These are phyloP conservation scores for Tiliqua scincoides DNA, from an alignment of 2,113 vertebrate genomes.

Conservation along the genomic window DNA sequence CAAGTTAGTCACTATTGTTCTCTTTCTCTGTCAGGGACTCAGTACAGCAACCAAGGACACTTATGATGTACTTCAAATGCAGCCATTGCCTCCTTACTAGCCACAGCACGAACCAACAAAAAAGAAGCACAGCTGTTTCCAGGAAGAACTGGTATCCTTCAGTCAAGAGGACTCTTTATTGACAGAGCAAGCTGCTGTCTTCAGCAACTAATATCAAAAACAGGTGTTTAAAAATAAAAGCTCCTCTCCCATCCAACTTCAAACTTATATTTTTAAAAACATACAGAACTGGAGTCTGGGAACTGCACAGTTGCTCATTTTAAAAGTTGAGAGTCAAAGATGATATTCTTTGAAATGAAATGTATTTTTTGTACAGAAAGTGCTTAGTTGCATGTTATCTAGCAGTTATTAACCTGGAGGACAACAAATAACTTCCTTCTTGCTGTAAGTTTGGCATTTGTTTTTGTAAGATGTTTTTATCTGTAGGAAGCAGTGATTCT, in stretches of 20 bases:
- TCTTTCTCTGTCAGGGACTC: constrained; percentile 80
- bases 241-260: constrained; percentile 2
- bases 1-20: neutral
- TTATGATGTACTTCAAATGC: constrained; percentile 89
- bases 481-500: neutral
- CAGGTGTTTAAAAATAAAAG: neutral
- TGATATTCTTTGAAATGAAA: neutral
- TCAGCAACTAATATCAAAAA: neutral
- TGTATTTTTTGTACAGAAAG: constrained; percentile 23
- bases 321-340: neutral
- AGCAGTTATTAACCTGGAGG: constrained; percentile 14
- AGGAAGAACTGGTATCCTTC: neutral
- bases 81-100: constrained; percentile 77
- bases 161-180: neutral
- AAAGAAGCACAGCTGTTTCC: constrained; percentile 11
- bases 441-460: constrained; percentile 27
- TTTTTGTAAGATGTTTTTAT: neutral
- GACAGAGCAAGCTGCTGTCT: neutral
- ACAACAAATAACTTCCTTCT: constrained; percentile 3
- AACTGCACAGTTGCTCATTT: neutral
- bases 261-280: constrained; percentile 40
- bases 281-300: constrained; percentile 56
- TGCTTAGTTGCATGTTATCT: constrained; percentile 23
- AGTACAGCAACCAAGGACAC: constrained; percentile 87
- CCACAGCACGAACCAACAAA: neutral